Percentiles rank a stretch among this genome's conserved stretches.
Evolutionary conservation across 1,140 invertebrate species (phyloP).

Genomic region (Potamilus streckersoni): DNA sequence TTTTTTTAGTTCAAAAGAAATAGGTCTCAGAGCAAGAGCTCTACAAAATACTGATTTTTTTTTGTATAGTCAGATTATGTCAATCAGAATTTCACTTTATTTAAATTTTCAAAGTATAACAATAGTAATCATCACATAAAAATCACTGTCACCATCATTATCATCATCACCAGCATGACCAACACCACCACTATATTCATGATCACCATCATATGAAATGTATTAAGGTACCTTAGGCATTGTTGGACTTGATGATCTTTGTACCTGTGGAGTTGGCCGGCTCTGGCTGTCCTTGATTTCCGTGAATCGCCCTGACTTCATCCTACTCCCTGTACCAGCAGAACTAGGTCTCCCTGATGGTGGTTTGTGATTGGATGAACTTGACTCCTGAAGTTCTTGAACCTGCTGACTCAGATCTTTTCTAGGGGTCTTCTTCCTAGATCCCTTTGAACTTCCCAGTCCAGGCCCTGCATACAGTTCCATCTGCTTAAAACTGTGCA

Average conservation of each 20-base stretch:
- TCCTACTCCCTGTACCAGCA: conserved; percentile 24
- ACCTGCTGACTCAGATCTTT: conserved; percentile 8
- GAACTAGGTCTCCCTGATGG: conserved; percentile 19
- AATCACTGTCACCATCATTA: not conserved
- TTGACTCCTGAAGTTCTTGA: conserved; percentile 18
- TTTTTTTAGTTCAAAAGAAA: no score
- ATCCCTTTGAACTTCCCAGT: conserved; percentile 11
- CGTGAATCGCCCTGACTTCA: conserved; percentile 40
- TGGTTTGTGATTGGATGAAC: conserved; percentile 16
- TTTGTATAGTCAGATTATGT: no score
- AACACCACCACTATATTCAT: not conserved
- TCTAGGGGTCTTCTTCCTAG: conserved; percentile 24
- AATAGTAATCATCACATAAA: no score
- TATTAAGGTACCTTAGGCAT: no score
- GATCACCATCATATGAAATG: not conserved
- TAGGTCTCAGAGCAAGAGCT: no score
- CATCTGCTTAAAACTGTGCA: conserved; percentile 58
- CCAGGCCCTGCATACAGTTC: conserved; percentile 51
- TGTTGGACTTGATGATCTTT: no score
- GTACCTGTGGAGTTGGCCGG: no score
- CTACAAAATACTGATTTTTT: no score
- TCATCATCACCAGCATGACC: not conserved
- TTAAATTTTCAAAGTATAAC: no score
- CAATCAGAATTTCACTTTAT: no score
- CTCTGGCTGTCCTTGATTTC: conserved; percentile 30